These are phyloP conservation scores for Alfaro cultratus DNA, from an alignment of 2,797 vertebrate genomes.

Conservation along the genomic window DNA sequence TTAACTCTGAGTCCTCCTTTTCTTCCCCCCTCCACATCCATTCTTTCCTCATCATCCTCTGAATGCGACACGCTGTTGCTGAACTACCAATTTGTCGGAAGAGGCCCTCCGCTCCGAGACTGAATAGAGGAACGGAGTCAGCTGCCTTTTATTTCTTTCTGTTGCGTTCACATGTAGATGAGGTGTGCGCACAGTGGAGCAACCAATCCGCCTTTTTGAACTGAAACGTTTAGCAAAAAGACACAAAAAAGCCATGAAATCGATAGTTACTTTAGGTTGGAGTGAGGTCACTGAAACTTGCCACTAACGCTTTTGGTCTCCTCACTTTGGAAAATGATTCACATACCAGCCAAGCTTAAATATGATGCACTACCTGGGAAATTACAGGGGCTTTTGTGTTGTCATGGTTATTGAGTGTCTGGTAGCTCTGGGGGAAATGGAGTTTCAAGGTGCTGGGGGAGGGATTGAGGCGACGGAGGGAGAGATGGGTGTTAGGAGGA, in stretches of 20 bases:
- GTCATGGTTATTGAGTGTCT: constrained; percentile 76
- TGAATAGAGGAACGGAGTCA: constrained; percentile 20
- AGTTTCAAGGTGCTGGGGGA: constrained; percentile 29
- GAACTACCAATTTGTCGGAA: constrained; percentile 53
- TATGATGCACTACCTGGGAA: constrained; percentile 66
- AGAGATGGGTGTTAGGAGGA: constrained; percentile 44
- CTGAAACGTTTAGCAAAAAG: constrained; percentile 10
- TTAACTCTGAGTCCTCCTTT: constrained; percentile 70
- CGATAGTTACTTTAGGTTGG: constrained; percentile 29
- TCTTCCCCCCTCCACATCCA: constrained; percentile 32
- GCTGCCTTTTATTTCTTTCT: constrained; percentile 24
- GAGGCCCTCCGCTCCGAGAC: constrained; percentile 21
- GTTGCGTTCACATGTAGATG: constrained; percentile 17
- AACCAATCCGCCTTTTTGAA: not conserved
- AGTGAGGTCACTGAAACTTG: constrained; percentile 32
- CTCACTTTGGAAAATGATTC: constrained; percentile 36
- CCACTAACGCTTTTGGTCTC: constrained; percentile 8
- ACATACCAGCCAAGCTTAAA: constrained; percentile 41
- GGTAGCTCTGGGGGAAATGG: constrained; percentile 65
- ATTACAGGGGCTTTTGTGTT: constrained; percentile 62
- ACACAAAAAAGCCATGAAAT: constrained; percentile 30
- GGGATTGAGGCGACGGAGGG: constrained; percentile 15
- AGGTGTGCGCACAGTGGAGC: not conserved
- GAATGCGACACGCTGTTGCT: constrained; percentile 59
- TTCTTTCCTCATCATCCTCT: constrained; percentile 58